Conservation (phyloP, 2,113 vertebrate genomes). For the Sprattus sprattus region DNA sequence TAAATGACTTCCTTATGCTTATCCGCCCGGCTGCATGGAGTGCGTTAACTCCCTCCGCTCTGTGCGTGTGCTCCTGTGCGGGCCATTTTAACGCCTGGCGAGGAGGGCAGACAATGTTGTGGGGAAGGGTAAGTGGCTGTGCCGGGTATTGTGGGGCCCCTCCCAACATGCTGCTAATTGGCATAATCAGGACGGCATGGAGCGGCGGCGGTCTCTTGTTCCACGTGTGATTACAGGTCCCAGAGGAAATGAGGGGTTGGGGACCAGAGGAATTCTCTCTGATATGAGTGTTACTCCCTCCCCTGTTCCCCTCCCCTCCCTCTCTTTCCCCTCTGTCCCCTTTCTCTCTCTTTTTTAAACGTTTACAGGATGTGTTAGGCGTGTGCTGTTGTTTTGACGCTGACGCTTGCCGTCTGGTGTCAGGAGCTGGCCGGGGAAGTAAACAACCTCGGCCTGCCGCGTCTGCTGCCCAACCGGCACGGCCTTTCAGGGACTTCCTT, state of each 20-base stretch:
- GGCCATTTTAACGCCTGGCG: background rate
- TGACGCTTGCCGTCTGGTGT: slow-evolving; percentile 69
- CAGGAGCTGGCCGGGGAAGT: slow-evolving; percentile 67
- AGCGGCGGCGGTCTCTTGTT: slow-evolving; percentile 51
- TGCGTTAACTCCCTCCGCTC: background rate
- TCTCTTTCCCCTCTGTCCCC: background rate
- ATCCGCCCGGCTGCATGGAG: background rate
- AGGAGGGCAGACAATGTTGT: background rate
- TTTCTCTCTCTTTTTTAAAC: slow-evolving; percentile 1
- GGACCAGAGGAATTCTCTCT: slow-evolving; percentile 50
- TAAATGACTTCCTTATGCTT: too few relatives aligned
- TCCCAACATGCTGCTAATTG: slow-evolving; percentile 56
- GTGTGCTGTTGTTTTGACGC: slow-evolving; percentile 72
- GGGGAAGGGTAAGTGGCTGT: background rate
- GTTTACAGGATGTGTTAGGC: slow-evolving; percentile 71
- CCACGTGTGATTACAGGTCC: slow-evolving; percentile 54
- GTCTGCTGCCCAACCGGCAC: slow-evolving; percentile 30
- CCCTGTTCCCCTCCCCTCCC: background rate
- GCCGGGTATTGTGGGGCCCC: slow-evolving; percentile 47
- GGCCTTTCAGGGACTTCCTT: slow-evolving; percentile 42
- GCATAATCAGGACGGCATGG: slow-evolving; percentile 57
- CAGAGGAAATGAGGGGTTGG: slow-evolving; percentile 55
- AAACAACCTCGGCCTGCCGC: slow-evolving; percentile 60
- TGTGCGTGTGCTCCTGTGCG: background rate
- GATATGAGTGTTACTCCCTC: slow-evolving; percentile 56